A percentile compares a stretch with the other conserved stretches of the same genome.
Evolutionary conservation across 1,140 invertebrate genomes (phyloP).

Genomic region (Drosophila mauritiana): DNA sequence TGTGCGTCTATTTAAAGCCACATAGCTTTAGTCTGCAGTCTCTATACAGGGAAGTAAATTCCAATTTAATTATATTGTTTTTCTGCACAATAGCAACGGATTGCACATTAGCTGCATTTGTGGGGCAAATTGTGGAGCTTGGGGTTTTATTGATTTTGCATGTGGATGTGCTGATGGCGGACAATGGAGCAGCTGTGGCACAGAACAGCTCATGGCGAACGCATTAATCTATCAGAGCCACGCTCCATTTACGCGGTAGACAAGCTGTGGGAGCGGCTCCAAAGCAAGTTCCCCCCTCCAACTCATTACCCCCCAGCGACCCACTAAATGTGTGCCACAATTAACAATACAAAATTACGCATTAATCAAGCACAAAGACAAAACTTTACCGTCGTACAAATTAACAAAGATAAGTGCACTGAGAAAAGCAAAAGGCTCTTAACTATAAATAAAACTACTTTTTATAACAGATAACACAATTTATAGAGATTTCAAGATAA

Average conservation of each 20-base stretch:
- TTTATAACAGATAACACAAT: neutral
- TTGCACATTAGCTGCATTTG: constrained; percentile 3
- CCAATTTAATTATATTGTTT: constrained; percentile 47
- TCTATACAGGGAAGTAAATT: constrained; percentile 21
- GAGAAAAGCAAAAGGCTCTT: neutral
- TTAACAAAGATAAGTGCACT: neutral
- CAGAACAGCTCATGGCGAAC: constrained; percentile 42
- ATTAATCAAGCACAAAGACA: constrained; percentile 76
- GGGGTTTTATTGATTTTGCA: constrained; percentile 65
- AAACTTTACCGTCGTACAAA: constrained; percentile 13
- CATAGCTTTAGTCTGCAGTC: too few species aligned
- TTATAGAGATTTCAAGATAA: too few species aligned
- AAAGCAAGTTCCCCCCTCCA: neutral
- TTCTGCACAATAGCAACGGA: constrained; percentile 29
- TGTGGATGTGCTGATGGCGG: constrained; percentile 32
- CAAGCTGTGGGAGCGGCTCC: constrained; percentile 24
- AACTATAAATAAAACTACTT: neutral
- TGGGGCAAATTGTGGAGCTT: constrained; percentile 15
- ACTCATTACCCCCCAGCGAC: neutral
- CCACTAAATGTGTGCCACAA: constrained; percentile 67
- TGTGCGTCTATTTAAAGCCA: too few species aligned
- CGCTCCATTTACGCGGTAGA: constrained; percentile 69
- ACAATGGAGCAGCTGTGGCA: constrained; percentile 30
- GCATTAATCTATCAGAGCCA: constrained; percentile 77
- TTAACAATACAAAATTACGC: constrained; percentile 74